phyloP scores from a whole-genome alignment of 2,797 vertebrate genomes.

The Clarias pachynema region DNA sequence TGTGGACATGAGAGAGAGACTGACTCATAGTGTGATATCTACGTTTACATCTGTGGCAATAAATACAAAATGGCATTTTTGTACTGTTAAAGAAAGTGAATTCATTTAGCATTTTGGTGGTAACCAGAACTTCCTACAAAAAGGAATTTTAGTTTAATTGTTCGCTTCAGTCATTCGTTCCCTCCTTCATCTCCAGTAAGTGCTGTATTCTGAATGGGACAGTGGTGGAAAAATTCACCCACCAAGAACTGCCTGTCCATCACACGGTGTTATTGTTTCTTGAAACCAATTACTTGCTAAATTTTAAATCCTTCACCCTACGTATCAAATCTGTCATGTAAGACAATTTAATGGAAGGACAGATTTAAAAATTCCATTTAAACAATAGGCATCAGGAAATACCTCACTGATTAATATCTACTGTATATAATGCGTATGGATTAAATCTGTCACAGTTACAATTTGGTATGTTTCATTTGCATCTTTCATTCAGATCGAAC shows the following conservation, averaged over 20 bases:
- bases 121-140: background rate
- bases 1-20: background rate
- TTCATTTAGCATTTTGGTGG: background rate
- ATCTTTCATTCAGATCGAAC: conserved; percentile 21
- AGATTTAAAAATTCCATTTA: background rate
- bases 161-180: too few relatives aligned
- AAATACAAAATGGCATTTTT: conserved; percentile 21
- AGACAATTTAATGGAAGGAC: background rate
- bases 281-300: conserved; percentile 9
- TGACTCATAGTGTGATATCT: conserved; percentile 6
- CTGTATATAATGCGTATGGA: background rate
- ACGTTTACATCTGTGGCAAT: conserved; percentile 2
- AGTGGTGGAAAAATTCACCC: background rate
- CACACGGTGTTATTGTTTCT: background rate
- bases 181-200: background rate
- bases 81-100: conserved; percentile 7
- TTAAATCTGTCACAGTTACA: background rate
- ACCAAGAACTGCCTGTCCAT: background rate
- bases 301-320: background rate
- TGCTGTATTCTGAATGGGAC: too few relatives aligned
- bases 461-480: conserved; percentile 9
- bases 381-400: background rate
- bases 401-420: background rate
- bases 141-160: background rate
- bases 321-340: background rate